These are phyloP conservation scores for Drosophila sechellia DNA, from an alignment of 1,140 invertebrate species.

Conservation along the genomic window DNA sequence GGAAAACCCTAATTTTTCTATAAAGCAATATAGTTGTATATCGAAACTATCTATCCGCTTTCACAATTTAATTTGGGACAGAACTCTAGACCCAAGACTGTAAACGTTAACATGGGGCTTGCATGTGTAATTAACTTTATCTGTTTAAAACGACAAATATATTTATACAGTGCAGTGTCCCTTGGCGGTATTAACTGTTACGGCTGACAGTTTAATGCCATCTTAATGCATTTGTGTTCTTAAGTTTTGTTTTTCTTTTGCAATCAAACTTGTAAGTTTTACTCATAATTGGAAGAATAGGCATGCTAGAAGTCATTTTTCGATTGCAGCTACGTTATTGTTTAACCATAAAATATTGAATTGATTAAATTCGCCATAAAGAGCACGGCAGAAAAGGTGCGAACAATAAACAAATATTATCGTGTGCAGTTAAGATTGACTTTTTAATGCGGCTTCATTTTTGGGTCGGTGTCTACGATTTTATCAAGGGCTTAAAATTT, in stretches of 20 bases:
- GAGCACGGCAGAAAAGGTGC: constrained; percentile 12
- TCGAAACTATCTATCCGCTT: constrained; percentile 33
- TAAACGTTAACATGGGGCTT: constrained; percentile 16
- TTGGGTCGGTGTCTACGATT: neutral
- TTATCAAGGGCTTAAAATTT: neutral
- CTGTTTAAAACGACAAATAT: constrained; percentile 45
- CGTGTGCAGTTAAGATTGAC: neutral
- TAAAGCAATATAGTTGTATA: neutral
- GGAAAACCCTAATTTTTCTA: constrained; percentile 3
- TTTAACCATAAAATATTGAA: constrained; percentile 43
- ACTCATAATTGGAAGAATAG: constrained; percentile 2
- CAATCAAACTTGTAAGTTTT: constrained; percentile 7
- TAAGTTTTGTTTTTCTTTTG: constrained; percentile 12
- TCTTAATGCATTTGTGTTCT: constrained; percentile 35
- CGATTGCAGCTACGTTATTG: constrained; percentile 33
- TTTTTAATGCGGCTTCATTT: neutral
- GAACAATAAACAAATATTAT: constrained; percentile 25
- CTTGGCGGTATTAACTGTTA: constrained; percentile 32
- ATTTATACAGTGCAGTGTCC: constrained; percentile 34
- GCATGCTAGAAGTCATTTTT: constrained; percentile 25
- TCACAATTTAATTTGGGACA: constrained; percentile 55
- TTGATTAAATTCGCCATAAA: constrained; percentile 42
- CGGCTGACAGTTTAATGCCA: constrained; percentile 5
- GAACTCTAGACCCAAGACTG: neutral
- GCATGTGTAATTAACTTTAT: constrained; percentile 27